Conservation (phyloP, 2,888 invertebrate species). For the Gnatocerus cornutus region DNA sequence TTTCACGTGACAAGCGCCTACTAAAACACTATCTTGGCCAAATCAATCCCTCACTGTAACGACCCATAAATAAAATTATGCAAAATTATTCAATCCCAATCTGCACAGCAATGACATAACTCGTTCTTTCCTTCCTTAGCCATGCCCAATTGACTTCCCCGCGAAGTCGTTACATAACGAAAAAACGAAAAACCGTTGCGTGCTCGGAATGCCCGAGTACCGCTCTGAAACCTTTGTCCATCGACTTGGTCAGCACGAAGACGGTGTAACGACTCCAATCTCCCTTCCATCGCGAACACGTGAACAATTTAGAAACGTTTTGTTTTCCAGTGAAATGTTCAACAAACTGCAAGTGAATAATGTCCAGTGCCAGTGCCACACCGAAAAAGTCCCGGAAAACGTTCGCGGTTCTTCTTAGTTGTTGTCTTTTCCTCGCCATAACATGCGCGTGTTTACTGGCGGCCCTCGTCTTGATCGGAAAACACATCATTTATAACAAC, state of each 20-base stretch:
- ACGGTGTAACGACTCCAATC: constrained; percentile 34
- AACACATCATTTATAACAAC: constrained; percentile 59
- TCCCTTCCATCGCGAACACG: constrained; percentile 46
- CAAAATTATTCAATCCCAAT: too few relatives aligned
- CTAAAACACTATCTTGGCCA: too few relatives aligned
- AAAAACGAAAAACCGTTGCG: background rate
- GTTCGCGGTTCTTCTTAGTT: constrained; percentile 62
- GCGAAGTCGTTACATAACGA: background rate
- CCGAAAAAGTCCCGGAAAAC: constrained; percentile 40
- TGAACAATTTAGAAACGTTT: constrained; percentile 47
- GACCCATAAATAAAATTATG: too few relatives aligned
- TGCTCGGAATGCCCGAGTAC: background rate
- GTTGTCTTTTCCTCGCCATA: constrained; percentile 66
- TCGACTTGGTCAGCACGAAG: constrained; percentile 20
- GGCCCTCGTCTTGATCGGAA: constrained; percentile 67
- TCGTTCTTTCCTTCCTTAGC: too few relatives aligned
- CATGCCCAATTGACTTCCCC: too few relatives aligned
- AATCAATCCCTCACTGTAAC: too few relatives aligned
- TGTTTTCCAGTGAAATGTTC: constrained; percentile 54
- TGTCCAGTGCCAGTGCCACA: constrained; percentile 34
- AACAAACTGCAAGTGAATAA: constrained; percentile 38
- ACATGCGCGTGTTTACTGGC: constrained; percentile 65
- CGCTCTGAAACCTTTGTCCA: background rate
- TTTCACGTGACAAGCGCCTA: too few relatives aligned
- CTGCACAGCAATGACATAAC: too few relatives aligned